Evolutionary conservation across 2,888 invertebrate species (phyloP), one percentile per base, ranked within the genome.

Genomic region (Sericinus montela): DNA sequence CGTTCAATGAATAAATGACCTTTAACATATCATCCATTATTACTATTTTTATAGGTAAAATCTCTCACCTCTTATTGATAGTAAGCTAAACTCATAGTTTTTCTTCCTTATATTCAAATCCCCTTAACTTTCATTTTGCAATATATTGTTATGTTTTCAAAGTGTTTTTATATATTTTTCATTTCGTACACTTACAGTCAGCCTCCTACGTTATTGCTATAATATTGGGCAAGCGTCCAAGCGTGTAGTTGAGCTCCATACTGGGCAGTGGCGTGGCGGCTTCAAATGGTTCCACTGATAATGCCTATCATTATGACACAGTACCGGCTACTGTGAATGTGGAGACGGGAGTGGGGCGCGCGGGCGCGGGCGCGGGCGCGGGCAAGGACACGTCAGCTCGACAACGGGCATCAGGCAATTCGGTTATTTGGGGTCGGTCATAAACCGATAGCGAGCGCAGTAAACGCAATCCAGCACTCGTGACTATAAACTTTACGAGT

Each of bases 401-500:
- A 69, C 72, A 70, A 74, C 75, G 74, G 76, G 72, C 75, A 69
- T 72, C 78, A 69, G 77, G 75, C 84, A 82, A 85, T 87, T 86
- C 74, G 80, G 86, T 82, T 85, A 85, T 87, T 87, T 84, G 86
- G 82, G 85, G 85, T 86, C 87, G 84, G 72, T 79, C 76, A 79
- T 88, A 87, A 88, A 86, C 80, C 83, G 80, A 86, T 84, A 83
- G 82, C 86, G 79, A 71, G 76, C 80, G 82, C 83, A 80, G 81
- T 88, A 86, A 88, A 87, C 87, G 86, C 87, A 86, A 86, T 86
- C 82, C 86, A 81, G 85, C 84, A 86, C 86, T 84, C 81, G 87
- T 86, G 84, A 80, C 86, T 81, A 83, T 88, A 88, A 87, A 88
- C 79, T 88, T 88, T 88, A 88, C 87, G 88, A 88, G 86, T 82